Percentiles rank a stretch among this genome's conserved stretches.
phyloP scores from a whole-genome alignment of 1,140 invertebrate species.

The Carposina sasakii region DNA sequence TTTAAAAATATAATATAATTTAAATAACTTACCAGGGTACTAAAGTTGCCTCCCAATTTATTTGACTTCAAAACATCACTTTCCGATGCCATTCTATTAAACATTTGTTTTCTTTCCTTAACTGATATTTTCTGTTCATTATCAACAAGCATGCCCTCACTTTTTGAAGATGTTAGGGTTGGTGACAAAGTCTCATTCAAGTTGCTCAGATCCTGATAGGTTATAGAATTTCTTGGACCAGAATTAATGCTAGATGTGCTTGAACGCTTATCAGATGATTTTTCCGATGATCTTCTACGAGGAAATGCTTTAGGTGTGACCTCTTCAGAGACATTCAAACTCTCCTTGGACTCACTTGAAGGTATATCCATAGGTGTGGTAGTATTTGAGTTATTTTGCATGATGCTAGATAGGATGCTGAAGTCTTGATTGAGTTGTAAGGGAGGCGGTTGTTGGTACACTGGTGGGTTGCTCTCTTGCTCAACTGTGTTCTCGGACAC shows the following conservation, averaged over 20 bases:
- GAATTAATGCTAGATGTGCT: constrained; percentile 22
- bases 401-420: constrained; percentile 43
- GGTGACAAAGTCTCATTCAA: constrained; percentile 21
- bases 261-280: constrained; percentile 39
- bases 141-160: constrained; percentile 54
- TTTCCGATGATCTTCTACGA: constrained; percentile 46
- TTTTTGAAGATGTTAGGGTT: constrained; percentile 43
- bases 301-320: constrained; percentile 54
- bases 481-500: constrained; percentile 25
- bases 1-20: constrained; percentile 2
- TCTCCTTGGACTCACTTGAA: constrained; percentile 40
- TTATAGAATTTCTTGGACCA: constrained; percentile 29
- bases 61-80: constrained; percentile 75
- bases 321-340: constrained; percentile 37
- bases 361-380: constrained; percentile 16
- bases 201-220: constrained; percentile 29
- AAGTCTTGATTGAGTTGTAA: constrained; percentile 67
- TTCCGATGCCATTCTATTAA: constrained; percentile 91
- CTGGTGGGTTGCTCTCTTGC: constrained; percentile 73
- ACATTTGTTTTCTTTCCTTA: constrained; percentile 92
- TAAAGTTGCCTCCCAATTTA: constrained; percentile 37
- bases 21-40: constrained; percentile 42
- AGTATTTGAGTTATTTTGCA: constrained; percentile 31
- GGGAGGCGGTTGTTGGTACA: constrained; percentile 78
- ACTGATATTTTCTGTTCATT: constrained; percentile 83